phyloP scores from a whole-genome alignment of 2,113 vertebrate species.

The Paratilapia polleni region DNA sequence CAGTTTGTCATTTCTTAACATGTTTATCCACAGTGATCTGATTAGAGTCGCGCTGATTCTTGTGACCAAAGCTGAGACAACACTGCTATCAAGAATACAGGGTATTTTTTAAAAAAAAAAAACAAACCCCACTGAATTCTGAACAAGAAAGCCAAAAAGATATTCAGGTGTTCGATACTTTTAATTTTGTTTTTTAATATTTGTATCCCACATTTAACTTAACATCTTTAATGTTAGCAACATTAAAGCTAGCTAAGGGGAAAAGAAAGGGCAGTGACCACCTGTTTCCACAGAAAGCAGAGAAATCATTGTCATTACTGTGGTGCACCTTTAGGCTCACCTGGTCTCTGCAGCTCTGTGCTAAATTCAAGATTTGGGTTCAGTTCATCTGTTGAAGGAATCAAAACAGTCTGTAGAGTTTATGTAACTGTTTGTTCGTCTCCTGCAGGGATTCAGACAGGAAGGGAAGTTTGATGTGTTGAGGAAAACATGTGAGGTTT shows the following conservation, averaged over 20 bases:
- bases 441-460: slow-evolving; percentile 82
- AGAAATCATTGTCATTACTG: slow-evolving; percentile 8
- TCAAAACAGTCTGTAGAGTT: neutral
- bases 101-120: neutral
- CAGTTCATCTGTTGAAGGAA: neutral
- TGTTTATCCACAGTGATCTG: neutral
- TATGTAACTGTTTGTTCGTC: neutral
- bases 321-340: neutral
- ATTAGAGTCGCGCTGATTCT: neutral
- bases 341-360: neutral
- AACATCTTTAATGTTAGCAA: neutral
- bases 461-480: slow-evolving; percentile 76
- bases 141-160: neutral
- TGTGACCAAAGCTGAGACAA: neutral
- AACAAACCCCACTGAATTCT: neutral
- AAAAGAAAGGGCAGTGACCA: neutral
- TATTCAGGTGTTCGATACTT: neutral
- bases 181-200: neutral
- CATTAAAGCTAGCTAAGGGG: neutral
- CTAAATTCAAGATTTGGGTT: neutral
- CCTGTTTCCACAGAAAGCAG: neutral
- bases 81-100: neutral
- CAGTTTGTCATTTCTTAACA: neutral
- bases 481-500: slow-evolving; percentile 81
- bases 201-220: neutral